Percentiles rank a stretch among this genome's conserved stretches.
Conservation (phyloP, 2,888 invertebrate genomes). For the Scaptomyza cyrtandrae region DNA sequence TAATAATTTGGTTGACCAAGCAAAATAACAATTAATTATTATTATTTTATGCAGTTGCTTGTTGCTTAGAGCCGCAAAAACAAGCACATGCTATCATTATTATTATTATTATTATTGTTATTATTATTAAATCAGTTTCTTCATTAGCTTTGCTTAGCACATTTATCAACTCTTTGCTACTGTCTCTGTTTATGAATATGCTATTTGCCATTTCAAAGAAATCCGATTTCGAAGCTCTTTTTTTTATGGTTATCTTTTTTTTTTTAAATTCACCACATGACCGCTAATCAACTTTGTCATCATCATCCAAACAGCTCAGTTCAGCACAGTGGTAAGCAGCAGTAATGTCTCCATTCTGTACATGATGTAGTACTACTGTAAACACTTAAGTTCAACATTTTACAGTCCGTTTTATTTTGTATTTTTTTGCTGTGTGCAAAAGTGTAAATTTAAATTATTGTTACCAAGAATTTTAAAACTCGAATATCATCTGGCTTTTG, state of each 20-base stretch:
- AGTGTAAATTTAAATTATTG: slow-evolving; percentile 67
- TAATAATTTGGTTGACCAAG: too few species aligned
- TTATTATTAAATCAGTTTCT: slow-evolving; percentile 23
- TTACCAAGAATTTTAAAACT: slow-evolving; percentile 70
- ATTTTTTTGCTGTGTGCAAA: slow-evolving; percentile 11
- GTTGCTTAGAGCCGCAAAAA: background rate
- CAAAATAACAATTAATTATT: too few species aligned
- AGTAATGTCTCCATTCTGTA: slow-evolving; percentile 27
- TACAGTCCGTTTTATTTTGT: slow-evolving; percentile 21
- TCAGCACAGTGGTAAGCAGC: slow-evolving; percentile 4
- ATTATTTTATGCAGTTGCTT: too few species aligned
- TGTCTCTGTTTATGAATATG: background rate
- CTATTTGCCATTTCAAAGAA: slow-evolving; percentile 32
- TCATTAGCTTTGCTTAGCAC: slow-evolving; percentile 54
- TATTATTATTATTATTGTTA: too few species aligned
- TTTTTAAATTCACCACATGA: slow-evolving; percentile 49
- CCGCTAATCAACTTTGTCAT: slow-evolving; percentile 42
- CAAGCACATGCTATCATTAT: slow-evolving; percentile 4
- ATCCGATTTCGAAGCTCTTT: slow-evolving; percentile 32
- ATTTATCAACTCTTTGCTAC: slow-evolving; percentile 10
- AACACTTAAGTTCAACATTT: slow-evolving; percentile 19
- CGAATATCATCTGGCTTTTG: slow-evolving; percentile 42
- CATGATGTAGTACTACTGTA: background rate
- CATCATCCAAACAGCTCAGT: slow-evolving; percentile 9
- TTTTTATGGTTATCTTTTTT: slow-evolving; percentile 35